Base-by-base conservation (phyloP, 2,888 invertebrate genomes). In the Laothoe populi region DNA sequence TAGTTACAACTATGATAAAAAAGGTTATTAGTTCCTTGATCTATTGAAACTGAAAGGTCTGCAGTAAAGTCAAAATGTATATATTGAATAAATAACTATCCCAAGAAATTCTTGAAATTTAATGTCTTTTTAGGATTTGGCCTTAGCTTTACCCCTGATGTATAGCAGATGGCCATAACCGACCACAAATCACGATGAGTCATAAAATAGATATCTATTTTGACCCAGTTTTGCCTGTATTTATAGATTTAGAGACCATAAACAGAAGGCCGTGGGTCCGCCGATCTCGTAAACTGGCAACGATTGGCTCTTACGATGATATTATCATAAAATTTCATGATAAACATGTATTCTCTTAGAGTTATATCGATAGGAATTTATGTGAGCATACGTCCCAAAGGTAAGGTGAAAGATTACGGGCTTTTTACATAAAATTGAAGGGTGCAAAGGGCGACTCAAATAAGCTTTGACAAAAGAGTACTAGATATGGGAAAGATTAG, bases 271-370 rank as follows among this genome's bases (percentile, higher is more conserved):
- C 35, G 31, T 31, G 35, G 35, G 35, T 10, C 19, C 35, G 31
- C 16, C 16, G 10, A 31, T 16, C 19, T 35, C 53, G 35, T 35
- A 53, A 53, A 53, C 19, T 53, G 53, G 4, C 53, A 24, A 48
- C 16, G 24, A 49, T 53, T 35, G 35, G 19, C 31, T 53, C 26
- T 49, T 49, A 31, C 31, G 31, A 19, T 8, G 19, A 1, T 10
- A 35, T 53, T 53, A 53, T 19, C 53, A 35, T 53, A 53, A 53
- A 35, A 53, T 49, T 53, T 53, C 10, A 31, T 53, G 26, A 31
- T 53, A 19, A 19, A 19, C 8, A 26, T 16, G 10, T 49, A 48
- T 24, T 26, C 26, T 26, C 48, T 46, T n/a, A 49, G 11, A 23
- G 35, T 11, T 11, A 53, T 4, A 19, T 4, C 31, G 16, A 35